Percentiles rank a stretch among this genome's conserved stretches.
Evolutionary conservation across 2,888 invertebrate species (phyloP).

Genomic region (Mesochorus sp.): DNA sequence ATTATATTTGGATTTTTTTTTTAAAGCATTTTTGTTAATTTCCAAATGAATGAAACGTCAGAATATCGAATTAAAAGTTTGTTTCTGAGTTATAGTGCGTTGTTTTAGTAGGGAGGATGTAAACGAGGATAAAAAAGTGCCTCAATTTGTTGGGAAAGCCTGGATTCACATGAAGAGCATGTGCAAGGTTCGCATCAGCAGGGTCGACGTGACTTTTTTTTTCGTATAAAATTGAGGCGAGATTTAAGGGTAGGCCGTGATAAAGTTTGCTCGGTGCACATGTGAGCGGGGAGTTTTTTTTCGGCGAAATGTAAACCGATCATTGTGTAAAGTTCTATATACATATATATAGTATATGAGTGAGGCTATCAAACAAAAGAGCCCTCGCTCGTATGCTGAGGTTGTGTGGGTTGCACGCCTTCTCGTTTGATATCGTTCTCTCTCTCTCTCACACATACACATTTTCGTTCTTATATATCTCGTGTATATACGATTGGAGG

Average conservation of each 20-base stretch:
- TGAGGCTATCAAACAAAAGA: background rate
- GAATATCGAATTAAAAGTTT: no score
- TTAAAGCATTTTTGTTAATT: no score
- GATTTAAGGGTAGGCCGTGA: background rate
- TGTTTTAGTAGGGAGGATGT: no score
- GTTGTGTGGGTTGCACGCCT: background rate
- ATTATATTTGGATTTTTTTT: no score
- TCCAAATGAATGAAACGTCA: no score
- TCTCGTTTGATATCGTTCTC: background rate
- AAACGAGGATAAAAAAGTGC: no score
- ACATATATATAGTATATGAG: no score
- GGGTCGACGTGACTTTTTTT: no score
- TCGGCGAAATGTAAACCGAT: background rate
- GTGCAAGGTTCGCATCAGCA: no score
- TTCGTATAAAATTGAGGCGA: constrained; percentile 10
- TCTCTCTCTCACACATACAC: background rate
- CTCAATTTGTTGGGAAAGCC: no score
- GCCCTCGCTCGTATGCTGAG: background rate
- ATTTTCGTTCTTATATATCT: background rate
- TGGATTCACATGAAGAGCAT: no score
- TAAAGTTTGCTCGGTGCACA: background rate
- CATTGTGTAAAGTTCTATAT: constrained; percentile 2
- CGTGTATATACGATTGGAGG: background rate
- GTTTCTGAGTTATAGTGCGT: no score
- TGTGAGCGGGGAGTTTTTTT: background rate